A percentile compares a stretch with the other conserved stretches of the same genome.
Conservation (phyloP, 2,113 vertebrate genomes). For the Siniperca chuatsi region DNA sequence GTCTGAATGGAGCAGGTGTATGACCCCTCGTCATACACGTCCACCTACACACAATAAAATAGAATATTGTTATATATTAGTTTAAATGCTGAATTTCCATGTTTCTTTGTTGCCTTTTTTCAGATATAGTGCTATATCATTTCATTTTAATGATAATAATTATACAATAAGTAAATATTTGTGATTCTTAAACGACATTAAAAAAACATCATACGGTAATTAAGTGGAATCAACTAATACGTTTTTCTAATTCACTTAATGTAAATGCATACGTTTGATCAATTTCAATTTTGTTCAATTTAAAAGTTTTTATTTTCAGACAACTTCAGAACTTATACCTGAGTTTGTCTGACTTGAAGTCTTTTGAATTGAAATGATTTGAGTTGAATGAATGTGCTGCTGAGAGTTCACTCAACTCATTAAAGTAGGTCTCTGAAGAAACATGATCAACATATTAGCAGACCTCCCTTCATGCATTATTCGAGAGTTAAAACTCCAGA, state of each 20-base stretch:
- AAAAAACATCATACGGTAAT: not conserved
- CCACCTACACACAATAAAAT: conserved; percentile 82
- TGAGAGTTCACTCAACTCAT: not conserved
- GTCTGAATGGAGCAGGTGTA: conserved; percentile 99
- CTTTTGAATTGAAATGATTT: not conserved
- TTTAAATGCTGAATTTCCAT: not conserved
- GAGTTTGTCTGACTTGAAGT: not conserved
- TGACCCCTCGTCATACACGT: conserved; percentile 96
- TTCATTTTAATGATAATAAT: not conserved
- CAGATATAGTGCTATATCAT: not conserved
- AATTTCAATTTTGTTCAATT: not conserved
- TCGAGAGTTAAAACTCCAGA: no score
- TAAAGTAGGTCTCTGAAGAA: not conserved
- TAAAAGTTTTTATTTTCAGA: not conserved
- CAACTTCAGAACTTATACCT: no score
- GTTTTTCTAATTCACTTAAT: no score
- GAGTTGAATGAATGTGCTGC: not conserved
- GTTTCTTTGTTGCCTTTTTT: not conserved
- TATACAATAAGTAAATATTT: not conserved
- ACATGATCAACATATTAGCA: not conserved
- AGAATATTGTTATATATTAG: not conserved
- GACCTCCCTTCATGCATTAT: not conserved
- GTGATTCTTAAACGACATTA: not conserved
- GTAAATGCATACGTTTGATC: not conserved
- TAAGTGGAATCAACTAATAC: not conserved